Conservation (phyloP, 2,113 vertebrate species). For the Salvator merianae region DNA sequence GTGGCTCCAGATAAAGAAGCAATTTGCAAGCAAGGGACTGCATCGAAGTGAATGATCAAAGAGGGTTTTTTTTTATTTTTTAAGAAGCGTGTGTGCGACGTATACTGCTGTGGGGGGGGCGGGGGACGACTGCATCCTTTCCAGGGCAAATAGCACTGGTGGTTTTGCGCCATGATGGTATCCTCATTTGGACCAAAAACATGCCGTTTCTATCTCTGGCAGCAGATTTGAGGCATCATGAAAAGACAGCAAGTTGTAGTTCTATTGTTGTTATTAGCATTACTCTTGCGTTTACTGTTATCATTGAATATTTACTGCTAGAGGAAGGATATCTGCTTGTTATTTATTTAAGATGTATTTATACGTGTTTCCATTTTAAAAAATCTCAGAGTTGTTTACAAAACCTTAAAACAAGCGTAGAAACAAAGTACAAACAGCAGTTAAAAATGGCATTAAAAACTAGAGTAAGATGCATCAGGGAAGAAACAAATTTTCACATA, state of each 20-base stretch:
- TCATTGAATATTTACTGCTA: too few species aligned
- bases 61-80: background rate
- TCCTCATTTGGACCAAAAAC: background rate
- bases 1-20: constrained; percentile 29
- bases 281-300: background rate
- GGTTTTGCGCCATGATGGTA: background rate
- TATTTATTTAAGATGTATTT: too few species aligned
- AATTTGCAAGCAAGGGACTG: constrained; percentile 32
- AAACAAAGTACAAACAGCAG: too few species aligned
- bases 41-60: background rate
- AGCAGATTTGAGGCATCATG: background rate
- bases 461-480: too few species aligned
- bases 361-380: too few species aligned
- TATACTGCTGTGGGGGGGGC: background rate
- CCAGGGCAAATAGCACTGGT: background rate
- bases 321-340: too few species aligned
- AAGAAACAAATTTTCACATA: too few species aligned
- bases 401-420: too few species aligned
- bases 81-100: background rate
- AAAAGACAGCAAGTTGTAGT: background rate
- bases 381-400: too few species aligned
- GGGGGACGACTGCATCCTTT: background rate
- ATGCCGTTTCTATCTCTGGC: background rate
- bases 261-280: background rate
- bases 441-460: too few species aligned